Base-by-base conservation (phyloP, 2,113 vertebrate genomes). In the Nothocercus nigrocapillus region DNA sequence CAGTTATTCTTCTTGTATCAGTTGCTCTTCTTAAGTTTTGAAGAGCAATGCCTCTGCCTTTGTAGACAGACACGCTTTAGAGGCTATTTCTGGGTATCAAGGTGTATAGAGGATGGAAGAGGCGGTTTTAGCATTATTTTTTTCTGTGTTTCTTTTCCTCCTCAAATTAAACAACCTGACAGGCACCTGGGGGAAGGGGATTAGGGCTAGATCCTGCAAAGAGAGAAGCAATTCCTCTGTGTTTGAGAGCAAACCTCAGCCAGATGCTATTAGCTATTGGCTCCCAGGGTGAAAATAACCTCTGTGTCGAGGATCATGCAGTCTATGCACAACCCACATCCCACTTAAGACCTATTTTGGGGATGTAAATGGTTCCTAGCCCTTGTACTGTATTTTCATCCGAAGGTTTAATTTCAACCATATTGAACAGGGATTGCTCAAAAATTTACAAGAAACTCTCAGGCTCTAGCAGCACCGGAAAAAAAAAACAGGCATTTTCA, bases 301-400 rank as follows among this genome's bases (percentile, higher is more conserved):
- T 87, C 85, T 73, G 80, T 86, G 85, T 77, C 0, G 4, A 82
- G 85, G 69, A 85, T 92, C 93, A 73, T 0, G 3, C 74, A 66
- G 88, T 22, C 81, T 92, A 22, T 42, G 54, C 74, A 66, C 94
- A 90, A n/a, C 88, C 88, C 86, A 96, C 70, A 0, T 61, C 66
- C 92, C 92, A 96, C 88, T 93, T 76, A 76, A 79, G 45, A 90
- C 62, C 78, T 94, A 93, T 96, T 96, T 96, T 95, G 92, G 90
- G 90, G 63, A 80, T 21, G 20, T 67, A 92, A 97, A 85, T 91
- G 58, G 54, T 80, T 76, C 92, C 49, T 38, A 66, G 47, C 7
- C 40, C 66, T 82, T 87, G 51, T 59, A 36, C 36, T 93, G n/a
- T 75, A 61, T 90, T 94, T 95, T 90, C 63, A 76, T 8, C n/a